A percentile compares a stretch with the other conserved stretches of the same genome.
phyloP scores from a whole-genome alignment of 2,797 vertebrate species.

The Molothrus ater region DNA sequence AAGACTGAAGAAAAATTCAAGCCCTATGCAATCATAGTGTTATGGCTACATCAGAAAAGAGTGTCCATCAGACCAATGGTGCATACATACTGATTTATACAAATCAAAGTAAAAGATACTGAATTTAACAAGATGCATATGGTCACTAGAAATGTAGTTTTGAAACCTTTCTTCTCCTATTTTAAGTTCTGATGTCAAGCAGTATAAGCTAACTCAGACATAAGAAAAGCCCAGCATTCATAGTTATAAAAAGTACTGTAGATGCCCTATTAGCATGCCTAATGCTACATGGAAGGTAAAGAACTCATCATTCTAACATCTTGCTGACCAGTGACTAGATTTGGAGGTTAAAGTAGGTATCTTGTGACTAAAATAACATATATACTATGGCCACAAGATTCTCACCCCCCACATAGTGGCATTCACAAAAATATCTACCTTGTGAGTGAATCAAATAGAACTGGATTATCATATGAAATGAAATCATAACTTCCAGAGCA shows the following conservation, averaged over 20 bases:
- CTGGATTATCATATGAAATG: not conserved
- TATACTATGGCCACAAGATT: not conserved
- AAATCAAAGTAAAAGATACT: not conserved
- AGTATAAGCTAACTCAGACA: not conserved
- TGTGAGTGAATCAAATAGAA: not conserved
- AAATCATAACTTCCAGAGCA: not conserved
- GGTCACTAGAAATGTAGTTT: not conserved
- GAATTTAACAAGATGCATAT: not conserved
- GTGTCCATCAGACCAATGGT: not conserved
- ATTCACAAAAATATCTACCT: not conserved
- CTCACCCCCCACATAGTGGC: not conserved
- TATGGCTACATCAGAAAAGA: not conserved
- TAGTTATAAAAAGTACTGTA: not conserved
- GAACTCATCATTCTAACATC: not conserved
- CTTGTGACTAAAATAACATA: not conserved
- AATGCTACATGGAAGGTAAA: not conserved
- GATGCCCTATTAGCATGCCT: not conserved
- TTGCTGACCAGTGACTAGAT: not conserved
- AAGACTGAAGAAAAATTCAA: not conserved
- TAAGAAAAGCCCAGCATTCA: not conserved
- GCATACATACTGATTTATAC: not conserved
- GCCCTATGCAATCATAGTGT: not conserved
- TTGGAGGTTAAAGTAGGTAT: not conserved
- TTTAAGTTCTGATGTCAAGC: not conserved
- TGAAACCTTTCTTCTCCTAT: not conserved